A percentile compares a stretch with the other conserved stretches of the same genome.
phyloP scores from a whole-genome alignment of 2,888 invertebrate genomes.

The Latrodectus hesperus region DNA sequence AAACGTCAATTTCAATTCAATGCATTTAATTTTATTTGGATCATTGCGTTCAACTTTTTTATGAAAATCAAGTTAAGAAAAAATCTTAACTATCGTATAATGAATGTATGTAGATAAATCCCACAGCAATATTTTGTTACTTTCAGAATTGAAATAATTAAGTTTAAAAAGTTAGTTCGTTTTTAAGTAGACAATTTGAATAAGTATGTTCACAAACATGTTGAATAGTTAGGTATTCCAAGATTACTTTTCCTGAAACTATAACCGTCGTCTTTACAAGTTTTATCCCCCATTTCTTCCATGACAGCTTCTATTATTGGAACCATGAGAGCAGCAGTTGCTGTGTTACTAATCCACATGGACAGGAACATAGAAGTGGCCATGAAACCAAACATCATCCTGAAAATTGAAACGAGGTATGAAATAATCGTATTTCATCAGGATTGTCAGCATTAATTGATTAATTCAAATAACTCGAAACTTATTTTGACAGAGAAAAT shows the following conservation, averaged over 20 bases:
- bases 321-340: constrained; percentile 94
- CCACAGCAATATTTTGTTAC: too few relatives aligned
- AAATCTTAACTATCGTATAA: too few relatives aligned
- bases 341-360: constrained; percentile 98
- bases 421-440: too few relatives aligned
- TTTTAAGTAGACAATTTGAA: not conserved
- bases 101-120: too few relatives aligned
- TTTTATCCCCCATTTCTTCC: constrained; percentile 80
- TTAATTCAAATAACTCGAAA: too few relatives aligned
- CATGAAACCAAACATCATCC: constrained; percentile 88
- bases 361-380: constrained; percentile 93
- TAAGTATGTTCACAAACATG: not conserved
- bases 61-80: too few relatives aligned
- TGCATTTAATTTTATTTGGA: too few relatives aligned
- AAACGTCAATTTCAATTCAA: too few relatives aligned
- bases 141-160: too few relatives aligned
- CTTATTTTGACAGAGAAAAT: too few relatives aligned
- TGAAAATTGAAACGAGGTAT: constrained; percentile 72
- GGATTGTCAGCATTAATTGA: too few relatives aligned
- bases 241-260: constrained; percentile 43
- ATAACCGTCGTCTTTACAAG: not conserved
- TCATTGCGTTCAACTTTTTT: too few relatives aligned
- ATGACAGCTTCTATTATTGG: constrained; percentile 91
- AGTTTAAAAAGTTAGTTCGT: not conserved
- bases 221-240: not conserved